phyloP scores from a whole-genome alignment of 2,888 invertebrate species.

The Metellina segmentata region DNA sequence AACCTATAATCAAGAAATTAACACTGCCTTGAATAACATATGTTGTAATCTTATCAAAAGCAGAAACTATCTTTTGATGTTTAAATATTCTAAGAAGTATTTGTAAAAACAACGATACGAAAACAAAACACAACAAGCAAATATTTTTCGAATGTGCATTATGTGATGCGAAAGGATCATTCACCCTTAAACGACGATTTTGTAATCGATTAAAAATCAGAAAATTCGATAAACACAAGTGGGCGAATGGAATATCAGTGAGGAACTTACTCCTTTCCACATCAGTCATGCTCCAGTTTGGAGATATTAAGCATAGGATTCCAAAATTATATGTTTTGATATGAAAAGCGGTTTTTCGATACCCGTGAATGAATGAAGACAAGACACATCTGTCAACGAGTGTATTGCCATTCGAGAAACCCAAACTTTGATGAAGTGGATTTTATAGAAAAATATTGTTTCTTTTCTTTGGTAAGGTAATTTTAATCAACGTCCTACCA shows the following conservation, averaged over 20 bases:
- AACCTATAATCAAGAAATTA: slow-evolving; percentile 65
- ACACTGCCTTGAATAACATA: background rate
- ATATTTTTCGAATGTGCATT: slow-evolving; percentile 12
- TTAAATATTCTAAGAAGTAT: background rate
- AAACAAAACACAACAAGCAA: background rate
- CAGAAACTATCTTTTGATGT: background rate
- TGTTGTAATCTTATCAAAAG: background rate
- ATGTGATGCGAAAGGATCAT: slow-evolving; percentile 60
- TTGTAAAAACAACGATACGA: background rate
- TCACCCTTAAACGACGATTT: slow-evolving; percentile 63
- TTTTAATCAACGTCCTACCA: too few species aligned
- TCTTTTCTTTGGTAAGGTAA: background rate
- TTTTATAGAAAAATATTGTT: background rate
- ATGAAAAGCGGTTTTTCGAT: slow-evolving; percentile 30
- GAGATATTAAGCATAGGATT: slow-evolving; percentile 5
- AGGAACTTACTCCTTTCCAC: slow-evolving; percentile 65
- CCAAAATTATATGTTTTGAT: slow-evolving; percentile 41
- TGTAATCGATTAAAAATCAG: slow-evolving; percentile 23
- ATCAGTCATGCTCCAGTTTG: slow-evolving; percentile 48
- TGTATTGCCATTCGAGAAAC: slow-evolving; percentile 29
- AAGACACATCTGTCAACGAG: slow-evolving; percentile 59
- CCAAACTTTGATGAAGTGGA: background rate
- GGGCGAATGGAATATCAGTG: background rate
- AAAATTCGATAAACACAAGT: background rate
- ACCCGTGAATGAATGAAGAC: slow-evolving; percentile 47